Base-by-base conservation (phyloP, 2,113 vertebrate species). In the Vidua macroura region DNA sequence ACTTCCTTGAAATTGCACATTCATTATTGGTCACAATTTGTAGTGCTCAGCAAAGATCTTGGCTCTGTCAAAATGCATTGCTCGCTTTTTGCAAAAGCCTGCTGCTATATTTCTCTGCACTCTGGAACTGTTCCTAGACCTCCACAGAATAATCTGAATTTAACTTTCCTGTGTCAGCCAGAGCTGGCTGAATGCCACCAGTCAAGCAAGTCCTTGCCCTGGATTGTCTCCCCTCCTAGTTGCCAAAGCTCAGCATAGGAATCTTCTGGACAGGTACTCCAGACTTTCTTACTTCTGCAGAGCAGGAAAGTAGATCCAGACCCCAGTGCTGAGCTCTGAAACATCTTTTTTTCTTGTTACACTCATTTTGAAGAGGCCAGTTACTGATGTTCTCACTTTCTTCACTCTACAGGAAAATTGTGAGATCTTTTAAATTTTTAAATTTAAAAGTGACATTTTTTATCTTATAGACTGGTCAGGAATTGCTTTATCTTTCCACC, bases 251-350 rank as follows among this genome's bases (percentile, higher is more conserved):
- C 41, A 46, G 35, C 14, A 74, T 15, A 74, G 3, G 7, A 70
- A 6, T 82, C 8, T 55, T 89, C 27, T 49, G 31, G 6, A 7
- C 2, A 6, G 5, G 31, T 53, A 44, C 15, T 74, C 24, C n/a
- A 74, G 16, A 13, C 25, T 66, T 25, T 21, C 10, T 64, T 70
- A 68, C 19, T 73, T 66, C 52, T 70, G 11, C 23, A 58, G 46
- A 48, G 10, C 3, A 58, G 30, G 21, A 12, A 72, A 89, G 24
- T 27, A 62, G n/a, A 55, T 27, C 8, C 14, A 55, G 24, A 37
- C 2, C 10, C 21, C 41, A 55, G 1, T 1, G 1, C 0, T 37
- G 35, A 70, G 18, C 22, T 70, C 21, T 49, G n/a, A 68, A n/a
- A 13, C 2, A 22, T 4, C 7, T 44, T 10, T 27, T 53, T 19